These are phyloP conservation scores for Erythrocercus mccallii DNA, from an alignment of 2,113 vertebrate species.

Conservation along the genomic window DNA sequence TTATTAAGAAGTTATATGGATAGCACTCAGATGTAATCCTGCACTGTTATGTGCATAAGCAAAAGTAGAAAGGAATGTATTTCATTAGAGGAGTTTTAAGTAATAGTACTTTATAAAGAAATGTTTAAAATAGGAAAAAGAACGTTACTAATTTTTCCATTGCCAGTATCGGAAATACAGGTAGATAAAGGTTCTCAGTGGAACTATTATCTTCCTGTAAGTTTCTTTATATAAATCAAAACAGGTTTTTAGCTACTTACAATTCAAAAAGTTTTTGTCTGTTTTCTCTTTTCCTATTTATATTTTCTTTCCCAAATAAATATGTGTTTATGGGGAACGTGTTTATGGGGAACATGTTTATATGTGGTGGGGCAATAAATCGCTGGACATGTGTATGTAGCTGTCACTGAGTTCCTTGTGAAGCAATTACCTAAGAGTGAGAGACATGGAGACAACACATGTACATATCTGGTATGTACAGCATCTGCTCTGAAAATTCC, in stretches of 20 bases:
- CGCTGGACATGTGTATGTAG: not conserved
- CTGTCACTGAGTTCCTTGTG: not conserved
- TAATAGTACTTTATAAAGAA: not conserved
- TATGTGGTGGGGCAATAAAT: not conserved
- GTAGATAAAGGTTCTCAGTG: not conserved
- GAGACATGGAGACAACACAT: not conserved
- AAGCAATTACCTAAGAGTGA: not conserved
- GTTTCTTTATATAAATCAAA: not conserved
- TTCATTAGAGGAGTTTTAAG: not conserved
- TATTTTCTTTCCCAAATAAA: not conserved
- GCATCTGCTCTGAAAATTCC: not conserved
- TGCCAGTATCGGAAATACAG: not conserved
- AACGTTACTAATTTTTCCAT: not conserved
- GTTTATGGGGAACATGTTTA: not conserved
- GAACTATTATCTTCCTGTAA: not conserved
- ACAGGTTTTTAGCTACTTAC: not conserved
- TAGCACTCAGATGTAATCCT: not conserved
- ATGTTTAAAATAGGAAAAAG: not conserved
- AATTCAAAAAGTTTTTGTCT: not conserved
- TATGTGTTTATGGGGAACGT: not conserved
- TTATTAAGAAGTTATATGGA: not conserved
- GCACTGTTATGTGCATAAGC: fast-evolving
- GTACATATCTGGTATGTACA: not conserved
- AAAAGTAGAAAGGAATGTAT: not conserved
- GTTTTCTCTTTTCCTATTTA: not conserved